Evolutionary conservation across 2,888 invertebrate species (phyloP), one percentile per base, ranked within the genome.

Genomic region (Malthinus seriepunctatus): DNA sequence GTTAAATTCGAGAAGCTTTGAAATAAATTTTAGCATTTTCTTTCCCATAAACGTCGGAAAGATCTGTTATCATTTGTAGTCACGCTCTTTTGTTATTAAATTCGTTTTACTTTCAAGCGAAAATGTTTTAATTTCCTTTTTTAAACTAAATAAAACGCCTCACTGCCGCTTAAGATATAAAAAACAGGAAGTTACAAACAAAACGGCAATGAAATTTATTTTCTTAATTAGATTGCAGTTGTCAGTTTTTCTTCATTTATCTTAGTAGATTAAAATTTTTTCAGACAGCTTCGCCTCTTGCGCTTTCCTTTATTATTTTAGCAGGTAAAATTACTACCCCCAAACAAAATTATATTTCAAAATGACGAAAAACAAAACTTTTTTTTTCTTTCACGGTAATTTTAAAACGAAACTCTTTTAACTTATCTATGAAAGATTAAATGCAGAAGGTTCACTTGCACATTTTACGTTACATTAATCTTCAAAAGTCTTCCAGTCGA

Each of bases 391-490:
- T 46, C 10, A 4, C 37, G 42, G 47, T 48, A 37, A 35, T 55
- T 55, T 50, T 50, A 15, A 47, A 35, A 23, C 38, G 34, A 34
- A 55, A 42, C 35, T 55, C 48, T 42, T 50, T 55, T 46, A 11
- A 47, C 48, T 37, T 55, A 55, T 23, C 23, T 23, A 54, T 39
- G 42, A 32, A 55, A 55, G 55, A 55, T 55, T 49, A 55, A 55
- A 49, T 68, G 68, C 59, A 65, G 61, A 58, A 63, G 63, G 52
- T 60, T 58, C 53, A 45, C 56, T 62, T 56, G 62, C 59, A 63
- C 60, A 63, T 63, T 63, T 63, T 60, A 63, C 63, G 60, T 63
- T 56, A 63, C 63, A 63, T 63, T 63, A 63, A 62, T 58, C 58
- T 57, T 55, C 55, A 54, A 55, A 62, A 58, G 51, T 58, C 62